These are phyloP conservation scores for Chaetophractus vellerosus DNA, from an alignment of 2,797 vertebrate species.

Conservation along the genomic window DNA sequence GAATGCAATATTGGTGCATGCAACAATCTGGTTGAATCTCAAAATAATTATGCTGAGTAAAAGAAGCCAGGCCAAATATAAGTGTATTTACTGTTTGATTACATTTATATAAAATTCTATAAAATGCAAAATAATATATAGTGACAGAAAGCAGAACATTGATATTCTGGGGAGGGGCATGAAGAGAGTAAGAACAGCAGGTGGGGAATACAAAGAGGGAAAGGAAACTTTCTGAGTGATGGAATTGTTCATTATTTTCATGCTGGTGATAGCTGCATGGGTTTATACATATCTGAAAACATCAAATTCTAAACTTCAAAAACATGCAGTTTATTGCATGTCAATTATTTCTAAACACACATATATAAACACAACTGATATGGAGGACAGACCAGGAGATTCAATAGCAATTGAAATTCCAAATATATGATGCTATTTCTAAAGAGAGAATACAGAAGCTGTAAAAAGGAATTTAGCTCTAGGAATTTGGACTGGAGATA, in stretches of 20 bases:
- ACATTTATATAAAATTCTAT: background rate
- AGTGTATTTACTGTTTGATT: background rate
- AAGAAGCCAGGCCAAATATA: background rate
- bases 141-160: background rate
- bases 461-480: background rate
- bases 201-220: background rate
- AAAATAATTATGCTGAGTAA: slow-evolving; percentile 18
- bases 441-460: background rate
- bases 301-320: background rate
- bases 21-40: background rate
- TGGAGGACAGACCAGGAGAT: background rate
- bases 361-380: background rate
- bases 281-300: background rate
- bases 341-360: background rate
- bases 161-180: background rate
- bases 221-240: background rate
- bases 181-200: background rate
- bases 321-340: background rate
- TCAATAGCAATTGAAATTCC: background rate
- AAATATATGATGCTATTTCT: background rate
- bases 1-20: background rate
- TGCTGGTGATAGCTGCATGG: background rate
- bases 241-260: background rate
- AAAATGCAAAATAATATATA: background rate
- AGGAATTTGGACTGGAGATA: background rate